phyloP scores from a whole-genome alignment of 2,888 invertebrate species.

The Himalopsyche japonica region DNA sequence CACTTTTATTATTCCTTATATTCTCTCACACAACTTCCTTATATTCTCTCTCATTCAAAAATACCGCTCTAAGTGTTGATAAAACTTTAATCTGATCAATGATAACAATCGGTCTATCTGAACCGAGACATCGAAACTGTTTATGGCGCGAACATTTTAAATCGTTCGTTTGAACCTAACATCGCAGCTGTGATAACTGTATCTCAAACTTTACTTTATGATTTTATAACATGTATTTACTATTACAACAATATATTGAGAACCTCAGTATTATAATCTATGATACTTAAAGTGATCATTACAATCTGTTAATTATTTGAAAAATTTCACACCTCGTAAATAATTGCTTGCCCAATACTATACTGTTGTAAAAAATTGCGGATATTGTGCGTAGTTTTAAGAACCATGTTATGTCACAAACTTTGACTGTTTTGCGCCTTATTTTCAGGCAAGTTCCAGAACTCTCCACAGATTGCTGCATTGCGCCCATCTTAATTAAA shows the following conservation, averaged over 20 bases:
- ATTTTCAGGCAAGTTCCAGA: slow-evolving; percentile 3
- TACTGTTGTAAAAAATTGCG: neutral
- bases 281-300: neutral
- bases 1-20: neutral
- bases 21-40: neutral
- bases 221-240: neutral
- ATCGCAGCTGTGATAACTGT: neutral
- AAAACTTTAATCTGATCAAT: neutral
- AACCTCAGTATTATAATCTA: neutral
- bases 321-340: neutral
- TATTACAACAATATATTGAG: neutral
- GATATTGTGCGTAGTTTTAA: neutral
- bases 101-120: neutral
- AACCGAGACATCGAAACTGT: neutral
- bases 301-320: neutral
- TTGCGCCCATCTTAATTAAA: neutral
- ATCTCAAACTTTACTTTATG: neutral
- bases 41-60: neutral
- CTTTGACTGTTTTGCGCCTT: neutral
- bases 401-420: neutral
- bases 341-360: neutral
- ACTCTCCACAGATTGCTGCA: neutral
- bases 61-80: neutral
- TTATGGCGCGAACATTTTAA: neutral
- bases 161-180: neutral